Evolutionary conservation across 2,797 vertebrate genomes (phyloP), one percentile per base, ranked within the genome.

Genomic region (Cynopterus sphinx): DNA sequence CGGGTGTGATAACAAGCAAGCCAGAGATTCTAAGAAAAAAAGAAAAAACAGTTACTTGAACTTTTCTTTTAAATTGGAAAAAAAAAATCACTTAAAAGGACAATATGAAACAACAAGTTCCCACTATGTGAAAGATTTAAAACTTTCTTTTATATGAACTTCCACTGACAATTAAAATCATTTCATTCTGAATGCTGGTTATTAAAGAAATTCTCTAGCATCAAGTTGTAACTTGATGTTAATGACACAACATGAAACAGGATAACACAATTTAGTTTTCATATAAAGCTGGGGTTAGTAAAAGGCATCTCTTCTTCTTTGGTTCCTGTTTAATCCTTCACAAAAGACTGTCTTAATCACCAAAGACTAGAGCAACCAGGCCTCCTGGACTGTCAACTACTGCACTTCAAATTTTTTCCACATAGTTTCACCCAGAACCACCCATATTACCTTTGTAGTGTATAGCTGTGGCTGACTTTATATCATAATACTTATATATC

Each of bases 1-100:
- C 33, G 94, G 19, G 43, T 19, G 57, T 90, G 96, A 92, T 97
- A 97, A 95, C 87, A 71, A 70, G 39, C 21, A 24, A 70, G 21
- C 41, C 65, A 87, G 91, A 73, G 78, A 89, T 97, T 92, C 97
- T 96, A 63, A 95, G 96, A 95, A 97, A 59, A 59, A 12, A 59
- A 59, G 26, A 59, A 59, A 59, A 96, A 97, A 96, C 81, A n/a
- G 86, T 84, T 26, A 63, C 78, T 95, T 59, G 71, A 87, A 90
- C 41, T 86, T 77, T 87, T 88, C 93, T 91, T 86, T 77, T 87
- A 77, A 77, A 68, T 33, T 82, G 28, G 57, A 31, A 8, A 55
- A 51, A 61, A 53, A 92, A 51, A 65, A n/a, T 1, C 24, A 68
- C 57, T 77, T 71, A n/a, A 59, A 81, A 90, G 73, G 88, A 83